These are phyloP conservation scores for Peromyscus leucopus DNA, from an alignment of 2,113 vertebrate species.

Conservation along the genomic window DNA sequence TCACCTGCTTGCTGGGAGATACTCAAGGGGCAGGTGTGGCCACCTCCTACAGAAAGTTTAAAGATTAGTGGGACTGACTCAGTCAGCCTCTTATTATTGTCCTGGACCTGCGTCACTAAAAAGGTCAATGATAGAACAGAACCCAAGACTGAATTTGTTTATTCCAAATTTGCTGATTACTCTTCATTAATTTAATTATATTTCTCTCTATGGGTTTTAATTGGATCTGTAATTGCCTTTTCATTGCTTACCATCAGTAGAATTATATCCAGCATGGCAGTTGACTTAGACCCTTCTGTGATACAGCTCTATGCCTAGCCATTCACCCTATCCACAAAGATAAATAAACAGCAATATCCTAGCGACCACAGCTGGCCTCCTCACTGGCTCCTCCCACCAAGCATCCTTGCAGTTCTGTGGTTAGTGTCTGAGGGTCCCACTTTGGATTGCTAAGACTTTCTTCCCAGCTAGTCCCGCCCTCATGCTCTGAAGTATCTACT, in stretches of 20 bases:
- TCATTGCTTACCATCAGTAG: background rate
- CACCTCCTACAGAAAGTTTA: background rate
- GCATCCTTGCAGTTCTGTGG: background rate
- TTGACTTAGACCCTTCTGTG: slow-evolving; percentile 24
- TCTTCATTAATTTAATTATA: slow-evolving; percentile 54
- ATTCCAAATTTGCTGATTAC: slow-evolving; percentile 2
- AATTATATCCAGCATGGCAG: background rate
- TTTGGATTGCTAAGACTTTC: background rate
- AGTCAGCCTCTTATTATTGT: background rate
- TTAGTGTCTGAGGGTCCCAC: too few relatives aligned
- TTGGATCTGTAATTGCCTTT: slow-evolving; percentile 5
- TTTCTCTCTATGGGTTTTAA: background rate
- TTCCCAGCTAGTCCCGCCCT: background rate
- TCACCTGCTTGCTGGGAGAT: background rate
- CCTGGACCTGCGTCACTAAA: background rate
- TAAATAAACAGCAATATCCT: background rate
- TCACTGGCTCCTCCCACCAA: background rate
- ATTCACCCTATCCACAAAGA: background rate
- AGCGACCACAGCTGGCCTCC: too few relatives aligned
- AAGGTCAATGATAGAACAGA: background rate
- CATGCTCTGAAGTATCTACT: background rate
- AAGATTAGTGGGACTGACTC: background rate
- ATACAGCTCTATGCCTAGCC: too few relatives aligned
- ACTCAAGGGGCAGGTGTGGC: too few relatives aligned
- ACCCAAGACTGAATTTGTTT: background rate